phyloP scores from a whole-genome alignment of 2,888 invertebrate species.

The Tetanocera ferruginea region DNA sequence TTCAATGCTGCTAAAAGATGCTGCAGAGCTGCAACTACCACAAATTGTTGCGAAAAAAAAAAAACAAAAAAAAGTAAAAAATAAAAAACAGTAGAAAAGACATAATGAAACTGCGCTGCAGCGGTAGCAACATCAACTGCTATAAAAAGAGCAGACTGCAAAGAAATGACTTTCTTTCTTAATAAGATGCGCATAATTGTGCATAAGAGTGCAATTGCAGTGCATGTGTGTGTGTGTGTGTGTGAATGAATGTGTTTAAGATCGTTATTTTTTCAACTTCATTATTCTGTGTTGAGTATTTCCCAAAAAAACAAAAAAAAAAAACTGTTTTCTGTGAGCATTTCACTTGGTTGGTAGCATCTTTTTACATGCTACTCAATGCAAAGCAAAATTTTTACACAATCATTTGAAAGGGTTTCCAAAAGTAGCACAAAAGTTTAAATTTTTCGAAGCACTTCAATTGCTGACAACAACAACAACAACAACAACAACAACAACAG shows the following conservation, averaged over 20 bases:
- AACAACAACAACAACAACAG: neutral
- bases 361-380: too few species aligned
- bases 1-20: neutral
- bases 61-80: neutral
- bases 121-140: neutral
- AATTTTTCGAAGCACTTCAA: neutral
- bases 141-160: neutral
- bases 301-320: too few species aligned
- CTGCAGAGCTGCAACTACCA: neutral
- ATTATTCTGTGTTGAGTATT: neutral
- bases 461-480: constrained; percentile 3
- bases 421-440: too few species aligned
- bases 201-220: constrained; percentile 7
- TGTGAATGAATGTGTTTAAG: neutral
- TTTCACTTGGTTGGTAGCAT: too few species aligned
- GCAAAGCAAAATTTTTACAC: too few species aligned
- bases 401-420: too few species aligned
- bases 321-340: too few species aligned
- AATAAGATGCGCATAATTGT: constrained; percentile 22
- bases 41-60: too few species aligned
- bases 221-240: neutral
- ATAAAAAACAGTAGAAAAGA: neutral
- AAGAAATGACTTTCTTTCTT: constrained; percentile 16
- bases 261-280: neutral
- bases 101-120: neutral